phyloP scores from a whole-genome alignment of 2,797 vertebrate genomes.

The Allobates femoralis region DNA sequence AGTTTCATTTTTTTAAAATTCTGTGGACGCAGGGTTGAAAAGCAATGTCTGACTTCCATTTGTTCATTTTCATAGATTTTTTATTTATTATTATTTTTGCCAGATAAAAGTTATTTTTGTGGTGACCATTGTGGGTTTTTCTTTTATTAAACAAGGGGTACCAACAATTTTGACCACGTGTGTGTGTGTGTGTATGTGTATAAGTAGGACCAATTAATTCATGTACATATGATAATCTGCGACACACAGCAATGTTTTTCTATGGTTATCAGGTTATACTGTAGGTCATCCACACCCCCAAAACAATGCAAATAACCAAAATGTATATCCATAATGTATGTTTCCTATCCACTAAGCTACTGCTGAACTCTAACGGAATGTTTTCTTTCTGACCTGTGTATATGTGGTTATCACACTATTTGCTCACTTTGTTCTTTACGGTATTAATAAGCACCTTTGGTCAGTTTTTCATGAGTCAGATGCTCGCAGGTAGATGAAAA shows the following conservation, averaged over 20 bases:
- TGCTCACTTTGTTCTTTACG: background rate
- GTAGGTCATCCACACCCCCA: background rate
- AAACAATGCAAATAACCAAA: background rate
- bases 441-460: conserved; percentile 15
- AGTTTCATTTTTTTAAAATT: no score
- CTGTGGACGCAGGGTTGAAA: no score
- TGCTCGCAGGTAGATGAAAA: background rate
- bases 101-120: no score
- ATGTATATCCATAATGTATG: background rate
- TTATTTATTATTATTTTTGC: no score
- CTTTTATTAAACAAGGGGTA: no score
- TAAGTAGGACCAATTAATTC: background rate
- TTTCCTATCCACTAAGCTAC: background rate
- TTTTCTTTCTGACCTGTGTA: background rate
- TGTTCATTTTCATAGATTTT: no score
- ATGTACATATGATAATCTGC: background rate
- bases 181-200: no score
- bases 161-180: no score
- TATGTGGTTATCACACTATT: conserved; percentile 6
- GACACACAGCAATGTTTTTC: background rate
- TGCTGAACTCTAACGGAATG: no score
- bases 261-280: background rate
- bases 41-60: no score
- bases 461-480: conserved; percentile 26
- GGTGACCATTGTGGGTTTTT: no score